Percentiles rank a stretch among this genome's conserved stretches.
These are phyloP conservation scores for Agrochola lota DNA, from an alignment of 2,888 invertebrate species.

Conservation along the genomic window DNA sequence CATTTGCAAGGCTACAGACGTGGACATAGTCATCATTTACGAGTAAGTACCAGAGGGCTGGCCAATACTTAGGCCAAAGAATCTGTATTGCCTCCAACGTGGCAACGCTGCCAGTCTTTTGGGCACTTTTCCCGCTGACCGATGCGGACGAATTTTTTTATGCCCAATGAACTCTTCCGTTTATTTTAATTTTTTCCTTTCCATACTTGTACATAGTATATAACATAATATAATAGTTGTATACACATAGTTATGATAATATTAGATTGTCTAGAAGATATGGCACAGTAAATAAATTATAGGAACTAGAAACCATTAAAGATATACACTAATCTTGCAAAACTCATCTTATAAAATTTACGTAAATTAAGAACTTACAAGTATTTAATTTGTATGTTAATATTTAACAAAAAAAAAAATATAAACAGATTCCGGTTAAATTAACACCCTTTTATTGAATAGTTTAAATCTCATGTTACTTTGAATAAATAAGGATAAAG, in stretches of 20 bases:
- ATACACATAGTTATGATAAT: too few relatives aligned
- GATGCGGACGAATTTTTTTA: too few relatives aligned
- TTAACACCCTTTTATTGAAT: constrained; percentile 16
- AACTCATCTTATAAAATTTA: constrained; percentile 12
- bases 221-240: too few relatives aligned
- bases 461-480: constrained; percentile 18
- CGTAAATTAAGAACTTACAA: constrained; percentile 22
- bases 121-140: too few relatives aligned
- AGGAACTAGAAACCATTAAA: constrained; percentile 2
- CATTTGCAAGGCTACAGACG: background rate
- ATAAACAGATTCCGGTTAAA: constrained; percentile 3
- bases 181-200: too few relatives aligned
- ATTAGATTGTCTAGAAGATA: too few relatives aligned
- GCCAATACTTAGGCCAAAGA: too few relatives aligned
- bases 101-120: too few relatives aligned
- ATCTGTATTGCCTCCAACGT: too few relatives aligned
- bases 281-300: background rate
- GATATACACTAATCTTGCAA: background rate
- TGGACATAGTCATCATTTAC: background rate
- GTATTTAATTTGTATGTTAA: constrained; percentile 27
- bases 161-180: too few relatives aligned
- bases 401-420: constrained; percentile 26
- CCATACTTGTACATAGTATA: too few relatives aligned
- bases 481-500: constrained; percentile 6
- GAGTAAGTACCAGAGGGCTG: background rate